phyloP scores from a whole-genome alignment of 2,888 invertebrate genomes.

The Lithophane semibrunnea region DNA sequence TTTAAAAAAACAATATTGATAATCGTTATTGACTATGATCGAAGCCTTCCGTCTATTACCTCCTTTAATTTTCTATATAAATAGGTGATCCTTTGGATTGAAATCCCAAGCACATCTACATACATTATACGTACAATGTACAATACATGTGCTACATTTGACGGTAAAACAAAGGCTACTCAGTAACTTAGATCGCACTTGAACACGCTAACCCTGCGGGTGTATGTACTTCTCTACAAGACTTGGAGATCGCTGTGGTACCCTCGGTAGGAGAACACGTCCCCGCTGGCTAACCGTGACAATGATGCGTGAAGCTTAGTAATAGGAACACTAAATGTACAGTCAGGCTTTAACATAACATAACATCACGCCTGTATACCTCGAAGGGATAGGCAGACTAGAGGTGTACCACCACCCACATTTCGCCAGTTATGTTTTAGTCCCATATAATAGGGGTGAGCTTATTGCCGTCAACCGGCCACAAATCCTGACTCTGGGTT shows the following conservation, averaged over 20 bases:
- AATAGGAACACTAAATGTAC: slow-evolving; percentile 11
- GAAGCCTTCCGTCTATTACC: too few species aligned
- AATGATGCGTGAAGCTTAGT: slow-evolving; percentile 46
- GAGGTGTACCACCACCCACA: background rate
- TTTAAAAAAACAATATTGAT: too few species aligned
- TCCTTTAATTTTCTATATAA: too few species aligned
- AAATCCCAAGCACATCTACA: background rate
- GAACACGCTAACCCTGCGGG: slow-evolving; percentile 27
- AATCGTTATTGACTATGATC: too few species aligned
- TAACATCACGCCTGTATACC: background rate
- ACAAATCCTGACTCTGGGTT: background rate
- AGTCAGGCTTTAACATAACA: background rate
- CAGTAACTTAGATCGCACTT: slow-evolving; percentile 19
- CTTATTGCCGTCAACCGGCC: background rate
- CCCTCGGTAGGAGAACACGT: slow-evolving; percentile 44
- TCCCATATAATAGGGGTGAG: background rate
- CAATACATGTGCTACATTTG: slow-evolving; percentile 17
- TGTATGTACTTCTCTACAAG: slow-evolving; percentile 30
- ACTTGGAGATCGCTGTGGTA: slow-evolving; percentile 17
- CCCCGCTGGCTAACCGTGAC: slow-evolving; percentile 42
- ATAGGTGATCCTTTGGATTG: background rate
- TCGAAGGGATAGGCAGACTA: background rate
- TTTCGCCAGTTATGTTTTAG: background rate
- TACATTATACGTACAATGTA: background rate
- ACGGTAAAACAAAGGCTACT: slow-evolving; percentile 32